Percentiles rank a stretch among this genome's conserved stretches.
These are phyloP conservation scores for Spodoptera litura DNA, from an alignment of 1,140 invertebrate genomes.

Conservation along the genomic window DNA sequence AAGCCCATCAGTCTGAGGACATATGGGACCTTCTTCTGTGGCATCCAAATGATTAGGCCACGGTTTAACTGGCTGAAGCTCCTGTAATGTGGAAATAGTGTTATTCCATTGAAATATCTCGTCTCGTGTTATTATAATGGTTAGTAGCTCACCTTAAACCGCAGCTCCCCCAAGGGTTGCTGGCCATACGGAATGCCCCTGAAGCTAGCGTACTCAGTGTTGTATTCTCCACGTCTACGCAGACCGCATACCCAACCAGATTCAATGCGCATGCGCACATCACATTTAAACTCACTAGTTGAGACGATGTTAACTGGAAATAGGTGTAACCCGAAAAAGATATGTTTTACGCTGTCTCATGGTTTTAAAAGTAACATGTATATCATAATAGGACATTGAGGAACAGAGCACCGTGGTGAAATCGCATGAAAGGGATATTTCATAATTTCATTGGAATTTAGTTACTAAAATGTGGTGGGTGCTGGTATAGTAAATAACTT, in stretches of 20 bases:
- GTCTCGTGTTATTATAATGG: background rate
- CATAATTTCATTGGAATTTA: too few relatives aligned
- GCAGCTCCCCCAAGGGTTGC: conserved; percentile 61
- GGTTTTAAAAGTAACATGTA: too few relatives aligned
- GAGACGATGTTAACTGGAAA: background rate
- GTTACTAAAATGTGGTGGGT: too few relatives aligned
- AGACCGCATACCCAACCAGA: conserved; percentile 53
- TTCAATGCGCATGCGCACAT: conserved; percentile 47
- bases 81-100: conserved; percentile 73
- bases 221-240: conserved; percentile 44
- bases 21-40: conserved; percentile 84
- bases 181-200: conserved; percentile 63
- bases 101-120: background rate
- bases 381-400: too few relatives aligned
- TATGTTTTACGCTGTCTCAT: background rate
- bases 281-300: conserved; percentile 30
- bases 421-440: too few relatives aligned
- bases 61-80: conserved; percentile 85
- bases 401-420: too few relatives aligned
- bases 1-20: conserved; percentile 80
- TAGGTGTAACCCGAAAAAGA: background rate
- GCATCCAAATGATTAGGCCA: conserved; percentile 87
- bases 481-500: too few relatives aligned
- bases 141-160: conserved; percentile 46
- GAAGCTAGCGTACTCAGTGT: conserved; percentile 60